phyloP scores from a whole-genome alignment of 1,140 invertebrate genomes.

The Callitettix versicolor region DNA sequence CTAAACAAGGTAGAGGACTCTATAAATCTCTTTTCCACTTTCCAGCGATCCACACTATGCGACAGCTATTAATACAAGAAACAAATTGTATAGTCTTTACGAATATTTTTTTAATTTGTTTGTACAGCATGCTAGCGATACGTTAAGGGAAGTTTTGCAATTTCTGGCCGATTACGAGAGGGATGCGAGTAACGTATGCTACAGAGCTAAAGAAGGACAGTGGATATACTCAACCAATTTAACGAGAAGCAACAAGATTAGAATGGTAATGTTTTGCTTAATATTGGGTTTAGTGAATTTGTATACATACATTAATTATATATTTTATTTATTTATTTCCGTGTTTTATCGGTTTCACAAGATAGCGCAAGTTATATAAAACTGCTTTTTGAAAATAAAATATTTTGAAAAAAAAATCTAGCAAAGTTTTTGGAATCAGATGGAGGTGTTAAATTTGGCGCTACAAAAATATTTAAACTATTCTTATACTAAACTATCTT shows the following conservation, averaged over 20 bases:
- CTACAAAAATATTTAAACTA: too few relatives aligned
- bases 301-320: not conserved
- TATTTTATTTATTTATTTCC: not conserved
- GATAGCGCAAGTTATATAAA: not conserved
- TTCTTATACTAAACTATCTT: too few relatives aligned
- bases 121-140: slow-evolving; percentile 23
- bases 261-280: slow-evolving; percentile 44
- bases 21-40: too few relatives aligned
- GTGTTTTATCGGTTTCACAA: not conserved
- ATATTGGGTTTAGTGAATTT: not conserved
- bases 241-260: slow-evolving; percentile 53
- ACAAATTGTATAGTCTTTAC: too few relatives aligned
- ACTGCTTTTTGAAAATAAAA: not conserved
- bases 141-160: slow-evolving; percentile 53
- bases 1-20: too few relatives aligned
- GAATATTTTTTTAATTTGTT: too few relatives aligned
- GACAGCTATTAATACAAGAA: too few relatives aligned
- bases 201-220: slow-evolving; percentile 52
- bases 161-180: slow-evolving; percentile 61
- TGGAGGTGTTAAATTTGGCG: not conserved
- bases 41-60: too few relatives aligned
- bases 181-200: slow-evolving; percentile 60
- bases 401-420: not conserved
- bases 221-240: slow-evolving; percentile 73
- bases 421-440: not conserved